Base-by-base conservation (phyloP, 2,888 invertebrate species). In the Melipona beecheii region DNA sequence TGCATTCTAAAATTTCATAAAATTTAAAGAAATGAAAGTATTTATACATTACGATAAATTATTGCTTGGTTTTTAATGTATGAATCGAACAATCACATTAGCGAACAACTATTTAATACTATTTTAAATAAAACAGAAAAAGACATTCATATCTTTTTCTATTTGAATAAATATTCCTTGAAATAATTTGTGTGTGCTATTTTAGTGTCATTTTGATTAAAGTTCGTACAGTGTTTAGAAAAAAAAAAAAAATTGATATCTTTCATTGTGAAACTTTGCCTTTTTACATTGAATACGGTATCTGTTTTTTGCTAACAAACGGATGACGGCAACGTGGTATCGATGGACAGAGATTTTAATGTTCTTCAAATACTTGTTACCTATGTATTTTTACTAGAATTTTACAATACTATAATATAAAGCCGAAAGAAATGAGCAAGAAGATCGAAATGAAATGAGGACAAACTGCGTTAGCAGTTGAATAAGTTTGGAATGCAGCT, bases 401-500 rank as follows among this genome's bases (percentile, higher is more conserved):
- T 49, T 49, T 43, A 9, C 43, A 43, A 43, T 9, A 43, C 43
- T 11, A 43, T 43, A 9, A 43, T 43, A 43, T 1, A 43, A 9
- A 43, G 43, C 9, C 17, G 65, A 66, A 75, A 56, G 65, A 65
- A 65, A 65, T n/a, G 15, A 58, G 21, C 54, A 36, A 56, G 17
- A 66, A 21, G 74, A 56, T 54, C 54, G 54, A 65, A 54, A 27
- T 54, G 65, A 76, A 76, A 76, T 27, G 74, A 54, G 74, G 65
- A 65, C 74, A 65, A 69, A 52, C 78, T 70, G 81, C 64, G 77
- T 78, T 82, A 72, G 69, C 64, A 78, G 64, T 76, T 64, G 74
- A 79, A 66, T 72, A 81, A 77, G 56, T 50, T 81, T 69, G 86
- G 66, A 82, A 86, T 77, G 71, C 68, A 81, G 65, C 75, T 64